Conservation (phyloP, 1,140 invertebrate genomes). For the Caenorhabditis latens region DNA sequence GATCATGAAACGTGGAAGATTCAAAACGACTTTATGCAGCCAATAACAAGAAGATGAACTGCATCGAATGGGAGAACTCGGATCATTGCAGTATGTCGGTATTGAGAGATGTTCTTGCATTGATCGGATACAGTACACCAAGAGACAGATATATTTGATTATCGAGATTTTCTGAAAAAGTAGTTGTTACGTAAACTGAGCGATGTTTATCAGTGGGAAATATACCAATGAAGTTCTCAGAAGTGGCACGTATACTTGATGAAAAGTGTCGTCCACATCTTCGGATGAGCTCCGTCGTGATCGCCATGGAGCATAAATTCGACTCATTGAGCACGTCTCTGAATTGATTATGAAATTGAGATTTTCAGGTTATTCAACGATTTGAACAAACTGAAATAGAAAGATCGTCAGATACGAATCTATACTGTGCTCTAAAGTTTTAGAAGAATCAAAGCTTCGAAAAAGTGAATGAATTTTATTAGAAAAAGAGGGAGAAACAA, state of each 20-base stretch:
- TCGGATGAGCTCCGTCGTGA: neutral
- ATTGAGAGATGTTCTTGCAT: slow-evolving; percentile 15
- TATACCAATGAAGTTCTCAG: slow-evolving; percentile 4
- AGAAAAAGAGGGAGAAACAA: neutral
- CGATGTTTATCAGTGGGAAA: neutral
- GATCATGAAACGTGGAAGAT: slow-evolving; percentile 7
- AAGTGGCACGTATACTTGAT: slow-evolving; percentile 38
- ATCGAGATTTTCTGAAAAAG: slow-evolving; percentile 4
- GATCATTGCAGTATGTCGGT: neutral
- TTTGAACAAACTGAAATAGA: no score
- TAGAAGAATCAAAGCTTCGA: no score
- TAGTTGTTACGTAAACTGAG: no score
- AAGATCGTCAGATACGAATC: no score
- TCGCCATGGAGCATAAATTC: neutral
- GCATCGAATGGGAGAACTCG: neutral
- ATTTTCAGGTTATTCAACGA: no score
- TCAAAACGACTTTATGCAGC: neutral
- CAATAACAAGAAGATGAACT: neutral
- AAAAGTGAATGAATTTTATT: neutral
- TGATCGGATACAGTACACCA: slow-evolving; percentile 30
- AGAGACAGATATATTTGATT: neutral
- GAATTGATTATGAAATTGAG: neutral
- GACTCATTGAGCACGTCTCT: neutral
- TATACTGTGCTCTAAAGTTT: no score
- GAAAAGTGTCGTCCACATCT: neutral